Conservation (phyloP, 2,888 invertebrate species). For the Nymphalis urticae region DNA sequence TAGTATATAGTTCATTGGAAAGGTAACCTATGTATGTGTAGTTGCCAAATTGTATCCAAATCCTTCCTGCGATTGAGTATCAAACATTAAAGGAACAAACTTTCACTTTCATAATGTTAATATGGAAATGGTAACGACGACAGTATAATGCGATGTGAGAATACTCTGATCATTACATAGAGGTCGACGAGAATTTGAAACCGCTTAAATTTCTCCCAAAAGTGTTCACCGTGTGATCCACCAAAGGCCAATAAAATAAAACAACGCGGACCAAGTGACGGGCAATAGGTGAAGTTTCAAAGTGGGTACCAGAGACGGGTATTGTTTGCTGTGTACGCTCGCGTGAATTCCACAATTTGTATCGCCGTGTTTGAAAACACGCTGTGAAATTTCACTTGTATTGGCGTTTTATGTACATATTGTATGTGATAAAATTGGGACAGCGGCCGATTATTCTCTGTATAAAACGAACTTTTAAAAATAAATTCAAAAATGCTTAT, state of each 20-base stretch:
- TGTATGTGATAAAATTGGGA: not conserved
- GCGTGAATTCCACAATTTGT: slow-evolving; percentile 16
- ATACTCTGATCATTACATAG: too few species aligned
- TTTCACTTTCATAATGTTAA: too few species aligned
- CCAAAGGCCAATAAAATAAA: not conserved
- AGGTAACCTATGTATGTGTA: too few species aligned
- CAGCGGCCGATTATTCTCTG: not conserved
- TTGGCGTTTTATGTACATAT: not conserved
- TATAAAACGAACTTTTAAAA: not conserved
- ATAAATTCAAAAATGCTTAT: too few species aligned
- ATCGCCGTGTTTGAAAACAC: slow-evolving; percentile 12
- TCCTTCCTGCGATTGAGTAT: too few species aligned
- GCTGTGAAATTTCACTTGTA: not conserved
- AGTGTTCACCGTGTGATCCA: not conserved
- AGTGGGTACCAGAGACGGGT: slow-evolving; percentile 13
- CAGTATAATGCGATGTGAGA: too few species aligned
- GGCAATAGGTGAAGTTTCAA: slow-evolving; percentile 19
- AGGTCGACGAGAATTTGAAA: not conserved
- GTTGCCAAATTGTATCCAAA: too few species aligned
- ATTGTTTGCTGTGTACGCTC: slow-evolving; percentile 20
- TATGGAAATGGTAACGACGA: too few species aligned
- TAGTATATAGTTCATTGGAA: too few species aligned
- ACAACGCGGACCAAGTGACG: slow-evolving; percentile 1
- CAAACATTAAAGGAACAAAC: too few species aligned
- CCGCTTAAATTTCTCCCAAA: not conserved